Evolutionary conservation across 2,888 invertebrate species (phyloP), one percentile per base, ranked within the genome.

Genomic region (Dryobotodes eremita): DNA sequence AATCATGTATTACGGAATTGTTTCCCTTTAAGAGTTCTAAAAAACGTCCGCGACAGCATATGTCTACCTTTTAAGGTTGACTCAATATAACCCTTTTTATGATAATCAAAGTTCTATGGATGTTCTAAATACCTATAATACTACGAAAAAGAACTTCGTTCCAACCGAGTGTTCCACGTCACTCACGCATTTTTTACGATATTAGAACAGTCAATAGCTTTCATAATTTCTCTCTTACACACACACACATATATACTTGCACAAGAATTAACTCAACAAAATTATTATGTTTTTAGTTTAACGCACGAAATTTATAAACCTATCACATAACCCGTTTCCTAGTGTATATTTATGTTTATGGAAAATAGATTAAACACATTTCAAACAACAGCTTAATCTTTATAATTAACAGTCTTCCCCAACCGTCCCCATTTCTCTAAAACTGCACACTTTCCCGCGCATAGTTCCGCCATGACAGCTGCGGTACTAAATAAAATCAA

Each of bases 401-500:
- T 3, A 65, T 26, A 75, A 11, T 31, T 53, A 17, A 55, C 2
- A 46, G 13, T 46, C 13, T 3, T 36, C 15, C 13, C 0, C 26
- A 23, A 73, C 20, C 53, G 70, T 59, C 68, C 80, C 62, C 77
- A 78, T 72, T 82, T 80, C 76, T 81, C 57, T 73, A 77, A 80
- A 86, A 81, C 77, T 71, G n/a, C 42, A 71, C 23, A n/a, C 42
- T 66, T 79, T 72, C 6, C 55, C 73, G 53, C 48, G 64, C 55
- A 31, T 48, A 71, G 71, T 75, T 72, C 71, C 31, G 62, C 82
- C 78, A 64, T 80, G 85, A 87, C 86, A 84, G 81, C 79, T 83
- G 57, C 72, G 65, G 77, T 79, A 80, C 80, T 83, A 89, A 80
- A 85, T 88, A 84, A 82, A 86, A 86, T 84, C 89, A 89, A 89